Evolutionary conservation across 2,888 invertebrate species (phyloP).

Genomic region (Fabriciana adippe): DNA sequence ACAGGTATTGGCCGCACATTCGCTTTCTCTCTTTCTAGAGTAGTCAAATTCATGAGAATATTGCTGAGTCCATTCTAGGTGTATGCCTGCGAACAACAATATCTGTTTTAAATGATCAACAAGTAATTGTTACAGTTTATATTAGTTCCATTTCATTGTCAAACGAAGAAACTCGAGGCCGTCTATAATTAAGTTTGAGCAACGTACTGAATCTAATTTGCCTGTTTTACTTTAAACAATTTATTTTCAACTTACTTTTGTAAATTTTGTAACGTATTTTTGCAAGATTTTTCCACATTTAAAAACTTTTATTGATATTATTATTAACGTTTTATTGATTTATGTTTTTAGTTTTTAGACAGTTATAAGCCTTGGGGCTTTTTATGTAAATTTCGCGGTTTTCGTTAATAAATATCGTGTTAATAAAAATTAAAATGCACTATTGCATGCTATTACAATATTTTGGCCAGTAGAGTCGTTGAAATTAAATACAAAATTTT

Average conservation of each 20-base stretch:
- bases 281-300: conserved; percentile 1
- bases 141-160: conserved; percentile 39
- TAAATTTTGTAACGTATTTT: conserved; percentile 8
- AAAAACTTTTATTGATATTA: conserved; percentile 6
- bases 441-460: conserved; percentile 1
- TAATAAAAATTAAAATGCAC: neutral
- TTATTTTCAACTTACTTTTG: conserved; percentile 13
- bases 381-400: neutral
- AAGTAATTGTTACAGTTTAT: neutral
- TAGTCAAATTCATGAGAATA: too few relatives aligned
- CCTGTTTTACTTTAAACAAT: conserved; percentile 24
- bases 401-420: neutral
- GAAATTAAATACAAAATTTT: too few relatives aligned
- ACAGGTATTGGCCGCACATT: too few relatives aligned
- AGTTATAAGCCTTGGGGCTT: neutral
- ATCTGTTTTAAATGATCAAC: conserved; percentile 7
- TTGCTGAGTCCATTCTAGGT: too few relatives aligned
- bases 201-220: conserved; percentile 33
- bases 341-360: neutral
- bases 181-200: conserved; percentile 38
- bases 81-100: neutral
- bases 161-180: conserved; percentile 39
- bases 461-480: too few relatives aligned
- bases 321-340: conserved; percentile 5
- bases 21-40: too few relatives aligned